A percentile compares a stretch with the other conserved stretches of the same genome.
Conservation (phyloP, 2,113 vertebrate genomes). For the Sander vitreus region DNA sequence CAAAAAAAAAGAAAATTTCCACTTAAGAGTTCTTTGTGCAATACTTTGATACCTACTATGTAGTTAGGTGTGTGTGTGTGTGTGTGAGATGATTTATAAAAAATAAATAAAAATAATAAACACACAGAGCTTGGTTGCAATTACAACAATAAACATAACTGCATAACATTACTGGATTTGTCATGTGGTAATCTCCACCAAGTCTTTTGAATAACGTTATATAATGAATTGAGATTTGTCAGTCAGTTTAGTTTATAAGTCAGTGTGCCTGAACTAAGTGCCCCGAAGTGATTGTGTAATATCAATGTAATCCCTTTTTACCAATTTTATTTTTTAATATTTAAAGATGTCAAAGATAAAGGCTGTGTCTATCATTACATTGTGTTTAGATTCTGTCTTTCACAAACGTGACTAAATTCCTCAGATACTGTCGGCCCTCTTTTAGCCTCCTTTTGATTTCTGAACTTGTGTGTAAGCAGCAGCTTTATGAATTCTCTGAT, state of each 20-base stretch:
- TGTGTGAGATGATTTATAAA: not conserved
- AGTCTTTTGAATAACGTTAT: not conserved
- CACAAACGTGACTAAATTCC: slow-evolving; percentile 9
- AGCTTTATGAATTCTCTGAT: slow-evolving; percentile 30
- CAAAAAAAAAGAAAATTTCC: not conserved
- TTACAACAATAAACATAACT: not conserved
- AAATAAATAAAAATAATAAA: too few species aligned
- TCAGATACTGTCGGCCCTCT: slow-evolving; percentile 7
- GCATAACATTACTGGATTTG: not conserved
- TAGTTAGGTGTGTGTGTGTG: too few species aligned
- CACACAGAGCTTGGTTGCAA: not conserved
- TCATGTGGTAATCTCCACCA: not conserved
- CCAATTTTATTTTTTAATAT: not conserved
- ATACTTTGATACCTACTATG: not conserved
- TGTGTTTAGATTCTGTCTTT: not conserved
- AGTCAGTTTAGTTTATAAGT: not conserved
- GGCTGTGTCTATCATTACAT: not conserved
- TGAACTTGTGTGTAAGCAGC: slow-evolving; percentile 8
- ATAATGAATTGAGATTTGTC: not conserved
- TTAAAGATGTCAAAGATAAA: slow-evolving; percentile 2
- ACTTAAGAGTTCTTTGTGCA: not conserved
- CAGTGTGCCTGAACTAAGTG: not conserved
- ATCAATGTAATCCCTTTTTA: not conserved
- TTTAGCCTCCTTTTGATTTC: slow-evolving; percentile 17
- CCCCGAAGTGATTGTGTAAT: not conserved